phyloP scores from a whole-genome alignment of 2,888 invertebrate species.

The Erannis defoliaria region DNA sequence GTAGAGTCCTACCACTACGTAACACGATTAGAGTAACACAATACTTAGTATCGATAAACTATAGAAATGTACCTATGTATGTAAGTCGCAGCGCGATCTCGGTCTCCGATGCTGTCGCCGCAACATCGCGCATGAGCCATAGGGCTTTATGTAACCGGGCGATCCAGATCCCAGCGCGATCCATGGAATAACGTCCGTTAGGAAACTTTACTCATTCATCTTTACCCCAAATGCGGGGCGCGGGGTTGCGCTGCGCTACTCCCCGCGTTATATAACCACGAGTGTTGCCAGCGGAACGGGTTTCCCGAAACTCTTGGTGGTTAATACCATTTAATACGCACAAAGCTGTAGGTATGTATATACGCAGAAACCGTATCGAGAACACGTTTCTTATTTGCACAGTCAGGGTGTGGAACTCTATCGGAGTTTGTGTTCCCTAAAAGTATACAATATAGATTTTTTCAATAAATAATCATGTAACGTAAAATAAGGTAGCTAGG shows the following conservation, averaged over 20 bases:
- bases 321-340: too few relatives aligned
- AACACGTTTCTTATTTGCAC: too few relatives aligned
- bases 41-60: neutral
- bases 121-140: conserved; percentile 67
- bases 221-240: conserved; percentile 82
- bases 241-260: conserved; percentile 78
- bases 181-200: conserved; percentile 80
- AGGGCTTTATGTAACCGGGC: conserved; percentile 75
- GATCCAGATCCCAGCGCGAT: conserved; percentile 70
- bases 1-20: too few relatives aligned
- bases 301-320: conserved; percentile 51
- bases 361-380: too few relatives aligned
- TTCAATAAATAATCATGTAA: too few relatives aligned
- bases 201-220: conserved; percentile 85
- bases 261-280: conserved; percentile 75
- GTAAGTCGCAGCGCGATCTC: neutral
- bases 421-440: too few relatives aligned
- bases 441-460: too few relatives aligned
- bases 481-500: too few relatives aligned
- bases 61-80: neutral
- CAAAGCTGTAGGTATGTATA: too few relatives aligned
- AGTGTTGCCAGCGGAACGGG: conserved; percentile 65
- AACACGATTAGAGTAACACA: too few relatives aligned
- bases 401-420: too few relatives aligned
- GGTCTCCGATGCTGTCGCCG: conserved; percentile 34